phyloP scores from a whole-genome alignment of 2,113 vertebrate genomes.

The Passer montanus region DNA sequence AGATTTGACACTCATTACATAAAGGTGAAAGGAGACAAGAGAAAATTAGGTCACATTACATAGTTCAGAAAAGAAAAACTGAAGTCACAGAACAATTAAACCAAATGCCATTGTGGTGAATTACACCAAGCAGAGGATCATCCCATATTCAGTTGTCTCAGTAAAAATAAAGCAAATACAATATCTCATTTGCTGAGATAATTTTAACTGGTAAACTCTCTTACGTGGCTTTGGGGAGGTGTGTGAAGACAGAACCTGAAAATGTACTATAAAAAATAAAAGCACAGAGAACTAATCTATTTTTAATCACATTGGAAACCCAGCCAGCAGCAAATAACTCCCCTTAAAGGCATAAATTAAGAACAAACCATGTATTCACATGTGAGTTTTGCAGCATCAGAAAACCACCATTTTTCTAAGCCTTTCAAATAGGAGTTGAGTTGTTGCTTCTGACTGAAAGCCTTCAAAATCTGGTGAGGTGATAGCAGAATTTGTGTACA shows the following conservation, averaged over 20 bases:
- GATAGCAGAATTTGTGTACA: not conserved
- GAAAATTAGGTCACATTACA: not conserved
- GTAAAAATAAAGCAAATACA: not conserved
- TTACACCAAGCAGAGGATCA: not conserved
- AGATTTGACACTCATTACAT: not conserved
- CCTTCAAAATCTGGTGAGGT: not conserved
- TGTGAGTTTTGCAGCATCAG: not conserved
- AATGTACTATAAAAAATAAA: not conserved
- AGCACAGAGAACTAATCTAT: not conserved
- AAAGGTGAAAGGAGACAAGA: not conserved
- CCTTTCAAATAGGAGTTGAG: not conserved
- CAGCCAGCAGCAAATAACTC: not conserved
- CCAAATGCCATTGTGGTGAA: not conserved
- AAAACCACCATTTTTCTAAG: not conserved
- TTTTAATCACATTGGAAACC: conserved; percentile 20
- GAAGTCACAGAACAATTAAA: not conserved
- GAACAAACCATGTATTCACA: not conserved
- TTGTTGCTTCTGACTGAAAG: not conserved
- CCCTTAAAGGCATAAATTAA: conserved; percentile 12
- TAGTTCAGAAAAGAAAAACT: not conserved
- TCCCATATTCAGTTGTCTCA: not conserved
- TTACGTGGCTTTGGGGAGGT: not conserved
- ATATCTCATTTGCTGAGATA: not conserved
- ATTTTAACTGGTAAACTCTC: not conserved
- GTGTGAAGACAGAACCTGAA: not conserved